Evolutionary conservation across 1,140 invertebrate genomes (phyloP).

Genomic region (Brachionus rotundiformis): DNA sequence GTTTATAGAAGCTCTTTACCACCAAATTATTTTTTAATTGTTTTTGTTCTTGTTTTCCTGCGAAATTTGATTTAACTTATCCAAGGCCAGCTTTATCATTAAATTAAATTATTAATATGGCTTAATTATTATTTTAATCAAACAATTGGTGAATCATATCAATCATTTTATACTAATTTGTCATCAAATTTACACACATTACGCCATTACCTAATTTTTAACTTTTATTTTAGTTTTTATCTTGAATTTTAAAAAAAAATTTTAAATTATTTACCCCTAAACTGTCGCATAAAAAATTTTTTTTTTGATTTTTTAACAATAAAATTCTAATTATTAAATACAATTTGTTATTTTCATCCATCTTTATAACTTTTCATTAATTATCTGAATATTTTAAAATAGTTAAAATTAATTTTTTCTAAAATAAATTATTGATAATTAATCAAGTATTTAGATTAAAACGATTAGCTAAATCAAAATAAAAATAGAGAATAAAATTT

Average conservation of each 20-base stretch:
- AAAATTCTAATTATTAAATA: not conserved
- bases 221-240: not conserved
- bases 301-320: not conserved
- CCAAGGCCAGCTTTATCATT: no score
- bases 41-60: not conserved
- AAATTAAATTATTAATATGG: no score
- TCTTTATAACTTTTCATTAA: no score
- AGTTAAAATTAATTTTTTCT: no score
- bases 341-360: no score
- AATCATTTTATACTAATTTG: not conserved
- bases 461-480: no score
- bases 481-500: not conserved
- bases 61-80: not conserved
- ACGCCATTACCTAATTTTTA: not conserved
- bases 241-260: not conserved
- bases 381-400: no score
- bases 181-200: not conserved
- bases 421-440: no score
- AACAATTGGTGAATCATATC: not conserved
- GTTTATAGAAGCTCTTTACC: not conserved
- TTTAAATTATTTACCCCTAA: not conserved
- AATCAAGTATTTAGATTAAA: no score
- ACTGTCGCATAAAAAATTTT: not conserved
- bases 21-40: not conserved
- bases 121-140: not conserved